Evolutionary conservation across 2,888 invertebrate species (phyloP).

Genomic region (Rotaria sp.): DNA sequence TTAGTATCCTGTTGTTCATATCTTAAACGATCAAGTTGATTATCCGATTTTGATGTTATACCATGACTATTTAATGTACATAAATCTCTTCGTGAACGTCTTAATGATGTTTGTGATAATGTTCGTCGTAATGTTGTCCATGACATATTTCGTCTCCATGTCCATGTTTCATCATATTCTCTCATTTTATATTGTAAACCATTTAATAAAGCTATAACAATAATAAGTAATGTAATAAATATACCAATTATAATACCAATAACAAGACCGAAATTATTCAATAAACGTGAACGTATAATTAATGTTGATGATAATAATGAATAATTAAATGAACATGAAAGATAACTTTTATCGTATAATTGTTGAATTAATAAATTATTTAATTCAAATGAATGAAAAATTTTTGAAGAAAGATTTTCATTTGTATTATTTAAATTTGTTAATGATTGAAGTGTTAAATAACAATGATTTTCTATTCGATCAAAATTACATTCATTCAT

Average conservation of each 20-base stretch:
- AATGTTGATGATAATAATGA: not conserved
- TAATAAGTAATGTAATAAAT: not conserved
- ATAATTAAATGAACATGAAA: not conserved
- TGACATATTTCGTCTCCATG: constrained; percentile 20
- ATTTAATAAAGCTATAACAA: constrained; percentile 18
- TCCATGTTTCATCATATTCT: constrained; percentile 23
- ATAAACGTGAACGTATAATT: not conserved
- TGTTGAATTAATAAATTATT: constrained; percentile 14
- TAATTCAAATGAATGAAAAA: not conserved
- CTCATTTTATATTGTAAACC: constrained; percentile 27
- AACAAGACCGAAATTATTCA: not conserved
- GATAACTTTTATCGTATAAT: constrained; percentile 16
- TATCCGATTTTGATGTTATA: constrained; percentile 1
- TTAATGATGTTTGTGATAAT: constrained; percentile 19
- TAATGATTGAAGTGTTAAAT: not conserved
- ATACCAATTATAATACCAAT: not conserved
- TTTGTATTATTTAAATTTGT: not conserved
- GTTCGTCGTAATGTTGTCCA: constrained; percentile 21
- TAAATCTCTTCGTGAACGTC: constrained; percentile 15
- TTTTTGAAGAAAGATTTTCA: not conserved
- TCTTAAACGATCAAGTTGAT: constrained; percentile 23
- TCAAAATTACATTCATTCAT: constrained; percentile 16
- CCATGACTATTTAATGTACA: not conserved
- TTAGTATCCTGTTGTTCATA: not conserved
- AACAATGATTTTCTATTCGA: not conserved